These are phyloP conservation scores for Drosophila prostipennis DNA, from an alignment of 2,888 invertebrate species.

Conservation along the genomic window DNA sequence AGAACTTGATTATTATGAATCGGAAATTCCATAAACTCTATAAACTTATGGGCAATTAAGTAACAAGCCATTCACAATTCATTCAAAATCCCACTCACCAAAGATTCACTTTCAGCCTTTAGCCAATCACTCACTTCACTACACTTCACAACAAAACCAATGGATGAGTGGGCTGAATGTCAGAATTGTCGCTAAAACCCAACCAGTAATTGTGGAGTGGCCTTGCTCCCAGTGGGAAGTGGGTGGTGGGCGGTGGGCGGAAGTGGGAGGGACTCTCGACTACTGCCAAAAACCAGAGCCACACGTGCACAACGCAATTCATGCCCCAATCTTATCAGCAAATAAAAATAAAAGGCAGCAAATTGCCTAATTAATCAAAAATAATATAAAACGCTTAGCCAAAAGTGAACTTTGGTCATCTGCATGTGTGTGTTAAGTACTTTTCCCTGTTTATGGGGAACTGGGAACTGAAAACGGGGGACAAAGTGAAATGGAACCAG, in stretches of 20 bases:
- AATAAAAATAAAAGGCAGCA: slow-evolving; percentile 20
- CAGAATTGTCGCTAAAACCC: slow-evolving; percentile 17
- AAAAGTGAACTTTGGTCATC: slow-evolving; percentile 26
- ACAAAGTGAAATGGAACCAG: slow-evolving; percentile 2
- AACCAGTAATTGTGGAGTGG: slow-evolving; percentile 9
- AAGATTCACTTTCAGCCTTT: slow-evolving; percentile 19
- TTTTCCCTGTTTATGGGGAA: slow-evolving; percentile 36
- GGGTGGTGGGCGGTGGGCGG: slow-evolving; percentile 28
- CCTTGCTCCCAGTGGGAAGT: slow-evolving; percentile 23
- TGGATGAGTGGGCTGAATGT: slow-evolving; percentile 21
- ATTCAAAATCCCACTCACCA: background rate
- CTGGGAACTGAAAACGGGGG: slow-evolving; percentile 2
- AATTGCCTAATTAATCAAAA: slow-evolving; percentile 57
- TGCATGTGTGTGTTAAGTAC: slow-evolving; percentile 12
- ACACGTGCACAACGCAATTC: slow-evolving; percentile 26
- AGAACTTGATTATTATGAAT: no score
- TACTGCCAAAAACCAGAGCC: background rate
- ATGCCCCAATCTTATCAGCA: slow-evolving; percentile 39
- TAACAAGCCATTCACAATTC: background rate
- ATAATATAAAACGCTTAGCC: slow-evolving; percentile 36
- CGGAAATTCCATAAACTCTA: no score
- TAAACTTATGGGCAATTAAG: slow-evolving; percentile 1
- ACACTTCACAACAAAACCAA: slow-evolving; percentile 6
- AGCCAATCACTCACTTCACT: background rate
- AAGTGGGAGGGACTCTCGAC: slow-evolving; percentile 9